A percentile compares a stretch with the other conserved stretches of the same genome.
Conservation (phyloP, 2,888 invertebrate species). For the Clanis bilineata region DNA sequence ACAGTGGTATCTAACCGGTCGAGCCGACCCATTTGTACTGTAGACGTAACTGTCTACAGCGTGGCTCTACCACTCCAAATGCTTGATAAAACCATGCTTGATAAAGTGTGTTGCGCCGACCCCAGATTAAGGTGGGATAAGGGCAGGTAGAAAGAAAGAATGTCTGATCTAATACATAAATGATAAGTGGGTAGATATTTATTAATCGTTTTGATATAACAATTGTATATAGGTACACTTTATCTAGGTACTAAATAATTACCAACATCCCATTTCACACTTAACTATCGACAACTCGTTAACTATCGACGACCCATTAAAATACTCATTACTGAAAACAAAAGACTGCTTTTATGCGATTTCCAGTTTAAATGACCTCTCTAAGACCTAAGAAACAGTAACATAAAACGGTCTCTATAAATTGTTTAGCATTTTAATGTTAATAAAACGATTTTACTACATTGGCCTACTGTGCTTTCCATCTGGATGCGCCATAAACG, state of each 20-base stretch:
- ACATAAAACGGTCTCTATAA: not conserved
- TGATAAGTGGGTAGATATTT: no score
- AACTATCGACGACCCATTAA: slow-evolving; percentile 4
- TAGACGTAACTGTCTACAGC: no score
- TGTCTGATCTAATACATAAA: no score
- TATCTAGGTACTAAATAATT: not conserved
- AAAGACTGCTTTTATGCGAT: not conserved
- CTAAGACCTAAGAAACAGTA: not conserved
- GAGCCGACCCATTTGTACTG: no score
- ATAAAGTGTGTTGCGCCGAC: no score
- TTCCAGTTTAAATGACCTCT: not conserved
- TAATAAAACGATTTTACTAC: slow-evolving; percentile 36
- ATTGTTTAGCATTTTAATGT: slow-evolving; percentile 24
- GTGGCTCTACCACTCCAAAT: no score
- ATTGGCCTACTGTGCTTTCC: slow-evolving; percentile 24
- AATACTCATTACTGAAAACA: not conserved
- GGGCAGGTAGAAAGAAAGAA: no score
- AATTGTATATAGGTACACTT: not conserved
- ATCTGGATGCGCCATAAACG: slow-evolving; percentile 36
- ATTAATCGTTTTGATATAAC: no score
- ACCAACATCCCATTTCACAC: not conserved
- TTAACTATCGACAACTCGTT: not conserved
- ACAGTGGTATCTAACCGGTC: no score
- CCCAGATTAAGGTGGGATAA: no score
- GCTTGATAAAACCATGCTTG: no score